Evolutionary conservation across 1,140 invertebrate genomes (phyloP).

Genomic region (Drosophila grimshawi): DNA sequence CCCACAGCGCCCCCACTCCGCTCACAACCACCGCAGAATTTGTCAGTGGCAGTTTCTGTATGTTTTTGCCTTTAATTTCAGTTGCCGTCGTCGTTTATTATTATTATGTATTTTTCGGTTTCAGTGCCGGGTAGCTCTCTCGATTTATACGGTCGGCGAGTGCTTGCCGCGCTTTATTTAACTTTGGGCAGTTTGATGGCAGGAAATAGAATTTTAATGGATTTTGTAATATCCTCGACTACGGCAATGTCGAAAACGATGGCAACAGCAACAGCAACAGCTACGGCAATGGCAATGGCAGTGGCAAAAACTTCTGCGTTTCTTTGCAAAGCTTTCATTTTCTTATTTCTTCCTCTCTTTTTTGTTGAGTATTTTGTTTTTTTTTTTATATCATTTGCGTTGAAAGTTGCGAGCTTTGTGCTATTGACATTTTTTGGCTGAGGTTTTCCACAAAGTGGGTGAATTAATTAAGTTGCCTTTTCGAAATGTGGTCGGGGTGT

Average conservation of each 20-base stretch:
- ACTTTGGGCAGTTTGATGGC: conserved; percentile 82
- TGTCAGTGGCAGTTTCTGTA: conserved; percentile 60
- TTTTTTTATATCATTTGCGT: conserved; percentile 39
- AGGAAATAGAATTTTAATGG: conserved; percentile 83
- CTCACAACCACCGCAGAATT: conserved; percentile 13
- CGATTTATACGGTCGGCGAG: conserved; percentile 47
- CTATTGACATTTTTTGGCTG: conserved; percentile 43
- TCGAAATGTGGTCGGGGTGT: not conserved
- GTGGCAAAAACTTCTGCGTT: conserved; percentile 54
- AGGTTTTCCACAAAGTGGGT: conserved; percentile 39
- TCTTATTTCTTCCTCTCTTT: conserved; percentile 26
- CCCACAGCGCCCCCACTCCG: conserved; percentile 5
- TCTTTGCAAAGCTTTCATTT: conserved; percentile 43
- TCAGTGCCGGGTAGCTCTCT: conserved; percentile 16
- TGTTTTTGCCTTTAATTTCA: conserved; percentile 30
- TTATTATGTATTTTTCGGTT: conserved; percentile 75
- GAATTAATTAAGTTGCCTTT: conserved; percentile 62
- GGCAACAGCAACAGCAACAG: conserved; percentile 24
- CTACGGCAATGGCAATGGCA: conserved; percentile 9
- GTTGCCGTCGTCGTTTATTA: conserved; percentile 76
- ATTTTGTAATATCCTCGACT: conserved; percentile 75
- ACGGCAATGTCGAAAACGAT: conserved; percentile 18
- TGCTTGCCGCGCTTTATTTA: conserved; percentile 73
- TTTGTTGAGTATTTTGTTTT: conserved; percentile 36
- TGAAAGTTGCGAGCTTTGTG: conserved; percentile 31